These are phyloP conservation scores for Acanthurus tractus DNA, from an alignment of 2,797 vertebrate species.

Conservation along the genomic window DNA sequence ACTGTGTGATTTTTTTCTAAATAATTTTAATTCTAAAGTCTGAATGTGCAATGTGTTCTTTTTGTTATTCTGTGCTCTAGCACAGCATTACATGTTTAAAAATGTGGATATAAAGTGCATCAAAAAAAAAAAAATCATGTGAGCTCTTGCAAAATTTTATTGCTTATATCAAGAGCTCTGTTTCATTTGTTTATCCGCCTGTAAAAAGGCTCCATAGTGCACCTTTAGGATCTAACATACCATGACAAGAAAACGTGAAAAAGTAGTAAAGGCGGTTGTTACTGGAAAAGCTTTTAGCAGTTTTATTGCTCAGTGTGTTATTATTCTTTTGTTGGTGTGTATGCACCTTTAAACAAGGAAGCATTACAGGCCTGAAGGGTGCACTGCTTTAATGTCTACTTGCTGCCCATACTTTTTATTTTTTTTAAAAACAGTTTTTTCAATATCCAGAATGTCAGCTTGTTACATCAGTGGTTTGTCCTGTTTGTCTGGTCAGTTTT, in stretches of 20 bases:
- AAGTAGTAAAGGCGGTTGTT: not conserved
- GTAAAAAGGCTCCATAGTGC: too few species aligned
- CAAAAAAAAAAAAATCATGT: too few species aligned
- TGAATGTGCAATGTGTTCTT: too few species aligned
- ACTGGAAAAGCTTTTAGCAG: not conserved
- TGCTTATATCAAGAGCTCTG: too few species aligned
- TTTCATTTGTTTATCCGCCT: too few species aligned
- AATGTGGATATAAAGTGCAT: too few species aligned
- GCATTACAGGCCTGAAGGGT: not conserved
- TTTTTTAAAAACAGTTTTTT: not conserved
- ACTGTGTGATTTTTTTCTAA: too few species aligned
- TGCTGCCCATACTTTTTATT: not conserved
- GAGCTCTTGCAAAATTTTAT: too few species aligned
- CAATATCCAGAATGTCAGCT: not conserved
- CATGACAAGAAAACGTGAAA: not conserved
- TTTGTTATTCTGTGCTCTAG: too few species aligned
- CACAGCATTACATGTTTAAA: too few species aligned
- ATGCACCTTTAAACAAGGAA: not conserved
- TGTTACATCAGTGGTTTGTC: not conserved
- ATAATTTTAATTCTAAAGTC: too few species aligned
- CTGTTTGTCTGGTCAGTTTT: slow-evolving; percentile 14
- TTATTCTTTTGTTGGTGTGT: not conserved
- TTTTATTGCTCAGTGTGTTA: not conserved
- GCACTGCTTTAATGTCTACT: not conserved
- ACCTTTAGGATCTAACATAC: not conserved